Evolutionary conservation across 2,113 vertebrate species (phyloP).

Genomic region (Protobothrops mucrosquamatus): DNA sequence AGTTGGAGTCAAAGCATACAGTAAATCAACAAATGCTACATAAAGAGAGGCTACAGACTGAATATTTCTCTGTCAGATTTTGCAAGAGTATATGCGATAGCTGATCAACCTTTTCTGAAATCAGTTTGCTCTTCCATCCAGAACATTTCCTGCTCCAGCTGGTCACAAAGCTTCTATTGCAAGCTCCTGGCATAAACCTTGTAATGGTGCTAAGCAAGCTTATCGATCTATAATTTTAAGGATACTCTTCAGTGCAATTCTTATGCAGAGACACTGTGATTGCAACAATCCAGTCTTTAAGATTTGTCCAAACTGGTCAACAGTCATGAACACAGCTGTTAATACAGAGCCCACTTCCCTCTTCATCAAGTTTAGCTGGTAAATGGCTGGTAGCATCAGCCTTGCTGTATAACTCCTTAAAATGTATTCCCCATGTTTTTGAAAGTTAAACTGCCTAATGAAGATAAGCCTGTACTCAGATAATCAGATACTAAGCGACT

Average conservation of each 20-base stretch:
- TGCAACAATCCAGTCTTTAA: not conserved
- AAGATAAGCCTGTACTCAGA: not conserved
- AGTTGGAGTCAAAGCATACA: not conserved
- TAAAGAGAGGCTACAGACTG: not conserved
- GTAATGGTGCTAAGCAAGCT: not conserved
- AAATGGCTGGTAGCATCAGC: not conserved
- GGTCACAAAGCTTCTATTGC: not conserved
- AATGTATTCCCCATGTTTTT: not conserved
- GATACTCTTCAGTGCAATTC: not conserved
- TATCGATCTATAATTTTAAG: not conserved
- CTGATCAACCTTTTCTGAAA: not conserved
- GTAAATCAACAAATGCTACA: not conserved
- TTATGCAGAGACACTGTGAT: not conserved
- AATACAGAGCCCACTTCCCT: not conserved
- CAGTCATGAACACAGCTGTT: not conserved
- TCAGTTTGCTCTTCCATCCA: not conserved
- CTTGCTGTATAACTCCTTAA: not conserved
- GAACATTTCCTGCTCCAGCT: not conserved
- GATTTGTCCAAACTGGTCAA: not conserved
- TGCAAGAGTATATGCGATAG: not conserved
- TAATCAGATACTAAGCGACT: not conserved
- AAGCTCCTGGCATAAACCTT: not conserved
- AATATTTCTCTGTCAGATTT: not conserved
- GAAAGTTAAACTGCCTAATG: not conserved
- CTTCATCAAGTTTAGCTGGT: not conserved